Conservation (phyloP, 1,140 invertebrate genomes). For the Myzus persicae region DNA sequence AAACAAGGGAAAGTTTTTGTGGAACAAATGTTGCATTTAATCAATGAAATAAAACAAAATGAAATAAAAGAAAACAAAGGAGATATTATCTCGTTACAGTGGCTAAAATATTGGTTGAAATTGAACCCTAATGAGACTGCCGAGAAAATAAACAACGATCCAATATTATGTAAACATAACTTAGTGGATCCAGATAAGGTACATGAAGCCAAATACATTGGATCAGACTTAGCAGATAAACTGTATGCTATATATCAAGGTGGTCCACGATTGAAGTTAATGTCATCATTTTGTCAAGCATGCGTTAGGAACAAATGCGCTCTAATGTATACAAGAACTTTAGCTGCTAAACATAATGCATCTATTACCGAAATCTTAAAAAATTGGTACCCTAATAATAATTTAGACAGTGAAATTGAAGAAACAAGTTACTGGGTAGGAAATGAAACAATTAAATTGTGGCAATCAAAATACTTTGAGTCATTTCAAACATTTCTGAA, state of each 20-base stretch:
- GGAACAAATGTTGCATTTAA: constrained; percentile 38
- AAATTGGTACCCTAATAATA: constrained; percentile 33
- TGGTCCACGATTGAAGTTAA: constrained; percentile 60
- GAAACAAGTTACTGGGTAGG: constrained; percentile 61
- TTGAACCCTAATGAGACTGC: constrained; percentile 15
- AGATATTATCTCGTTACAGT: constrained; percentile 60
- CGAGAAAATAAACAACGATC: constrained; percentile 60
- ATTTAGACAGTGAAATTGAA: constrained; percentile 31
- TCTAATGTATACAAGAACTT: constrained; percentile 59
- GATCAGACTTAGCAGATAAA: constrained; percentile 58
- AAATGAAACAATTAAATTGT: constrained; percentile 61
- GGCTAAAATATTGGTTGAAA: constrained; percentile 61
- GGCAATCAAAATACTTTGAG: constrained; percentile 57
- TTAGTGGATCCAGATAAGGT: constrained; percentile 60
- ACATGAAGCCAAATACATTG: constrained; percentile 60
- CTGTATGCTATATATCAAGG: constrained; percentile 61
- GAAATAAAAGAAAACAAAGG: constrained; percentile 33
- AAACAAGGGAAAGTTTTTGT: constrained; percentile 50
- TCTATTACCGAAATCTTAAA: constrained; percentile 60
- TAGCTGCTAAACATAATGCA: constrained; percentile 61
- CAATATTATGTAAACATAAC: constrained; percentile 60
- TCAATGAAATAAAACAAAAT: neutral
- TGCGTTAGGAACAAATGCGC: constrained; percentile 61
- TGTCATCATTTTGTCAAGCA: constrained; percentile 59
- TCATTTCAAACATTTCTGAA: constrained; percentile 34